Base-by-base conservation (phyloP, 2,888 invertebrate species). In the Pyralis farinalis region DNA sequence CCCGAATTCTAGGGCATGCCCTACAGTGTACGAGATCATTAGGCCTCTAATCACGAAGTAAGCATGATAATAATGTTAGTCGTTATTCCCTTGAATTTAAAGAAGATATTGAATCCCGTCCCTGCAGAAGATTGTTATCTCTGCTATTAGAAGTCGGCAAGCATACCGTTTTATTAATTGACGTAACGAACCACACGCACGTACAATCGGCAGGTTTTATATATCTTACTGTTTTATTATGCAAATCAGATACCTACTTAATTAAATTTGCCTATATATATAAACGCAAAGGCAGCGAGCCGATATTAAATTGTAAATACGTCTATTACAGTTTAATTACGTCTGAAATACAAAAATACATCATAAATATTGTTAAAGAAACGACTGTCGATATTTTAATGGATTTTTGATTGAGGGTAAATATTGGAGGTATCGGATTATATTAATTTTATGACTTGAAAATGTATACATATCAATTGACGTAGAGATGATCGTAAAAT, bases 401-500 rank as follows among this genome's bases (percentile, higher is more conserved):
- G 37, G 16, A 37, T 22, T 36, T 31, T 33, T 33, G 16, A 21
- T 39, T 11, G 12, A 22, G 20, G 16, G 29, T 28, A 40, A 40
- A 40, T 11, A 40, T 34, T 35, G 11, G 8, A 35, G 25, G 7
- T 25, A 25, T 25, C 25, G 25, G 25, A 25, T 25, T 25, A 25
- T 25, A 25, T 25, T 25, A 25, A 25, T 35, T 27, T 32, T 38
- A 9, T 12, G 7, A 28, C 28, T 31, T 38, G 30, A 27, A 42
- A 40, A 42, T 32, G 37, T 16, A 32, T 27, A 40, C 42, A 46
- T 34, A 40, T 42, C 37, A 46, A 46, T 46, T 38, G 29, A 8
- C 3, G 4, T 2, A 29, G 33, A 29, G 31, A 25, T 34, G 35
- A 31, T 43, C 41, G 41, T 61, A 58, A 65, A 62, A 52, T 44